These are phyloP conservation scores for Lutjanus campechanus DNA, from an alignment of 2,797 vertebrate species.

Conservation along the genomic window DNA sequence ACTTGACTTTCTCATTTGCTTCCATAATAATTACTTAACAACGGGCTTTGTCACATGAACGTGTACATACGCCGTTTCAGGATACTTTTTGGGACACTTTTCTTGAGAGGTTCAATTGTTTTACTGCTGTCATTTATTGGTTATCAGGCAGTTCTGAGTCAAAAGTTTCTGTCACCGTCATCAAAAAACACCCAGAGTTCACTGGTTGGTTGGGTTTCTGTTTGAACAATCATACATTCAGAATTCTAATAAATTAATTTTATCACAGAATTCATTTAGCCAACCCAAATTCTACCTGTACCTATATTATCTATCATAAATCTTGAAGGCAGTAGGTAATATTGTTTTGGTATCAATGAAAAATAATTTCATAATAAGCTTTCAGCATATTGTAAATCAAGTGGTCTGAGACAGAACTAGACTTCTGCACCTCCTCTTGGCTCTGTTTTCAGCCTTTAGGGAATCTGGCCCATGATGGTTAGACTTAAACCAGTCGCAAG, in stretches of 20 bases:
- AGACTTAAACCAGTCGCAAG: no score
- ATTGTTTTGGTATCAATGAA: no score
- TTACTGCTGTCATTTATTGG: neutral
- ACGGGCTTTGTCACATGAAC: neutral
- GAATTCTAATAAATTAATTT: neutral
- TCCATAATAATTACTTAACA: neutral
- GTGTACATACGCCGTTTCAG: neutral
- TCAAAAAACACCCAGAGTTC: neutral
- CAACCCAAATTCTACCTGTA: neutral
- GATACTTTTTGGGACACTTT: neutral
- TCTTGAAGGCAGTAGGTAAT: neutral
- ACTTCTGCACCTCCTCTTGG: no score
- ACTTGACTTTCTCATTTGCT: neutral
- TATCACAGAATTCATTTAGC: neutral
- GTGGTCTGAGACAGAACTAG: no score
- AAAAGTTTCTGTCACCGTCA: neutral
- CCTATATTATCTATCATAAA: neutral
- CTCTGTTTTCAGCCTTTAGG: no score
- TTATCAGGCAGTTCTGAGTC: neutral
- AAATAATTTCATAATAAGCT: no score
- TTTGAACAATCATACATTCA: neutral
- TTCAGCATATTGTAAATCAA: no score
- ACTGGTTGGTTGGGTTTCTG: neutral
- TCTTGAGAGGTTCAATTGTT: neutral
- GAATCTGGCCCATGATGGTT: no score